These are phyloP conservation scores for Palaemon carinicauda DNA, from an alignment of 1,140 invertebrate genomes.

Conservation along the genomic window DNA sequence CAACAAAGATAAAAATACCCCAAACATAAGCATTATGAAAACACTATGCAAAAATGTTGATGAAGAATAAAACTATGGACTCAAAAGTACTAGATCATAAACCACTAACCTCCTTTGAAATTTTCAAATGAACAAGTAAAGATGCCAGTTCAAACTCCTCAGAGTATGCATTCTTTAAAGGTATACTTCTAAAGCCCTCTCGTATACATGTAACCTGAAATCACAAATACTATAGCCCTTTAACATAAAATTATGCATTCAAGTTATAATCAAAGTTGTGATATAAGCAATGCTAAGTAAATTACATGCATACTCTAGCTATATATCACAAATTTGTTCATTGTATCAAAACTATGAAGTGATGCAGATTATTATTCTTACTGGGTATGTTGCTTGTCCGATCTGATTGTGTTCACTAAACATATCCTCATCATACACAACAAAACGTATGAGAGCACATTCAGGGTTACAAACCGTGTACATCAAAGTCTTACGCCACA, in stretches of 20 bases:
- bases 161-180: slow-evolving; percentile 88
- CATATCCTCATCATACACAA: slow-evolving; percentile 96
- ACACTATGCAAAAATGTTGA: too few relatives aligned
- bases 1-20: too few relatives aligned
- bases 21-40: too few relatives aligned
- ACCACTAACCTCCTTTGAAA: slow-evolving; percentile 27
- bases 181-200: slow-evolving; percentile 88
- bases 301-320: background rate
- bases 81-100: too few relatives aligned
- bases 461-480: slow-evolving; percentile 90
- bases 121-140: slow-evolving; percentile 80
- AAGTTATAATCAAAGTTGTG: background rate
- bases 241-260: background rate
- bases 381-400: slow-evolving; percentile 93
- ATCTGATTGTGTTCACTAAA: slow-evolving; percentile 98
- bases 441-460: slow-evolving; percentile 88
- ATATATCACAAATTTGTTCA: too few relatives aligned
- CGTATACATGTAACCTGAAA: slow-evolving; percentile 75
- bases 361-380: slow-evolving; percentile 64
- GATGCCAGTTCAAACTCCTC: slow-evolving; percentile 94
- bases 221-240: slow-evolving; percentile 66
- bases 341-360: too few relatives aligned
- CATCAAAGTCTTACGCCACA: slow-evolving; percentile 89
- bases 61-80: too few relatives aligned
- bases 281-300: slow-evolving; percentile 12